These are phyloP conservation scores for Neoseiulus cucumeris DNA, from an alignment of 1,140 invertebrate species.

Conservation along the genomic window DNA sequence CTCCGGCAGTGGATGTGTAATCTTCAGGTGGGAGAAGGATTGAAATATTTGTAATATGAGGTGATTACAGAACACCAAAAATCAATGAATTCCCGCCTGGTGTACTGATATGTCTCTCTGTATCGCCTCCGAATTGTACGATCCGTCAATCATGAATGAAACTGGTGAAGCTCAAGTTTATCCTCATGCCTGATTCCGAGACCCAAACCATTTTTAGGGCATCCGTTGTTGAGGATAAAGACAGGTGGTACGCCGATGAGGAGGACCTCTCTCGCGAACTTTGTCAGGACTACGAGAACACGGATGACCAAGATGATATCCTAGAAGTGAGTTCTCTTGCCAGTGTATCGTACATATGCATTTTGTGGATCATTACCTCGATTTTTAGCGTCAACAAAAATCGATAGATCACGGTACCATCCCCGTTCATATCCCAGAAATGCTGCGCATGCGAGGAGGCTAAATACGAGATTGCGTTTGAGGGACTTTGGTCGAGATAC, in stretches of 20 bases:
- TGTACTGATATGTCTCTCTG: too few relatives aligned
- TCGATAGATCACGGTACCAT: too few relatives aligned
- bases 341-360: too few relatives aligned
- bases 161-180: too few relatives aligned
- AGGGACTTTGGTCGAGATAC: constrained; percentile 34
- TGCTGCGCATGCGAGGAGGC: constrained; percentile 27
- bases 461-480: constrained; percentile 25
- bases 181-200: too few relatives aligned
- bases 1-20: constrained; percentile 8
- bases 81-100: too few relatives aligned
- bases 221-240: constrained; percentile 30
- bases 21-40: constrained; percentile 7
- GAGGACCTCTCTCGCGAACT: constrained; percentile 28
- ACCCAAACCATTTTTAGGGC: constrained; percentile 21
- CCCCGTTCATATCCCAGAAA: background rate
- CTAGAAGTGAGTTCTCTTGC: constrained; percentile 14
- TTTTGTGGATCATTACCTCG: too few relatives aligned
- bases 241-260: constrained; percentile 31
- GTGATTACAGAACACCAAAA: too few relatives aligned
- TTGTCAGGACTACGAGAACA: constrained; percentile 28
- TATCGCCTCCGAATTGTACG: too few relatives aligned
- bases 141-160: too few relatives aligned
- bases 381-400: too few relatives aligned
- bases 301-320: constrained; percentile 23
- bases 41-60: background rate